Evolutionary conservation across 2,797 vertebrate genomes (phyloP).

Genomic region (Malurus splendens): DNA sequence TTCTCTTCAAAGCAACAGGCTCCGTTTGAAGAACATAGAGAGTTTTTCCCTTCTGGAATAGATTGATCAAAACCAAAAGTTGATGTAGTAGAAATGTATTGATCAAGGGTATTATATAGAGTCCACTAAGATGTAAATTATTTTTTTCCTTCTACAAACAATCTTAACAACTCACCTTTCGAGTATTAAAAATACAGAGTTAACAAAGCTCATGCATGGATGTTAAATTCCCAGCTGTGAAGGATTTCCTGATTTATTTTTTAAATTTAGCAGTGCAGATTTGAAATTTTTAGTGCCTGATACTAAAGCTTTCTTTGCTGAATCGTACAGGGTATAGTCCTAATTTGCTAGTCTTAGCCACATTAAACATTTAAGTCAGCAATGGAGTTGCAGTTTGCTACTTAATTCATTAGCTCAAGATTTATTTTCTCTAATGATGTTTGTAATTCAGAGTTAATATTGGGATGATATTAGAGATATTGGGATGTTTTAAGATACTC

Average conservation of each 20-base stretch:
- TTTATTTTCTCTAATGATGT: background rate
- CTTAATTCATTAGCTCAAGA: background rate
- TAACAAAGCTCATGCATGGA: background rate
- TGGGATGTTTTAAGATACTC: conserved; percentile 1
- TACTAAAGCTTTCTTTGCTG: conserved; percentile 6
- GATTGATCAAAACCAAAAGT: background rate
- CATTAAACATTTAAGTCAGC: background rate
- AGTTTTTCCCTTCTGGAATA: background rate
- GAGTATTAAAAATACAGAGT: background rate
- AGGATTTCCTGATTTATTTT: background rate
- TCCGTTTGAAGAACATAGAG: background rate
- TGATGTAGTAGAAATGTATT: background rate
- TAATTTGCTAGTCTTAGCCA: background rate
- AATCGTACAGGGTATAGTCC: background rate
- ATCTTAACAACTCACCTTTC: background rate
- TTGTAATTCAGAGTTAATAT: conserved; percentile 1
- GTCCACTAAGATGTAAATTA: background rate
- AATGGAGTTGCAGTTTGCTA: background rate
- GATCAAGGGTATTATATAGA: background rate
- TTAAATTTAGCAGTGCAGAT: background rate
- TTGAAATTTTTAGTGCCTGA: background rate
- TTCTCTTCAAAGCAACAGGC: background rate
- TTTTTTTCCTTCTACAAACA: background rate
- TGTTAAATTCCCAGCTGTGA: background rate
- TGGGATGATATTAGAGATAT: background rate